Base-by-base conservation (phyloP, 2,888 invertebrate species). In the Nomada hirtipes region DNA sequence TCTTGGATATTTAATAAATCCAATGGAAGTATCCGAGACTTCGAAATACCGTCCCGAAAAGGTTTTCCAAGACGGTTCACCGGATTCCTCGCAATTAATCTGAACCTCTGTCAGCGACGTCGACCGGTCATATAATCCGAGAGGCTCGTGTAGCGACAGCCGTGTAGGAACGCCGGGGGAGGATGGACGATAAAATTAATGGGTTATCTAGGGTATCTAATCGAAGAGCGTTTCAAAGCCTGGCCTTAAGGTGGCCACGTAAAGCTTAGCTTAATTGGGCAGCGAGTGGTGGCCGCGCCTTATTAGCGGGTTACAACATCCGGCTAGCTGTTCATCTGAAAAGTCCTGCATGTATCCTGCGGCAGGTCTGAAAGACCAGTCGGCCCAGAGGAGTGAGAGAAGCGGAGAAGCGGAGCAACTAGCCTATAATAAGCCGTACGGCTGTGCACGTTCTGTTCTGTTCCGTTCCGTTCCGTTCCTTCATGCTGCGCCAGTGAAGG, bases 311-410 rank as follows among this genome's bases (percentile, higher is more conserved):
- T 93, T 92, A 88, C 90, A 91, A 91, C 90, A 89, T 89, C 92
- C 91, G 91, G 91, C 91, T 91, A 91, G 92, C 91, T 91, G 92
- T 92, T 93, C 92, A 92, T 92, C 92, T 91, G 91, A 92, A 92
- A 93, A 93, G 91, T 92, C 91, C 91, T 92, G 90, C 90, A 87
- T 86, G 86, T 92, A 92, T 93, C 93, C 92, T 92, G 91, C 90
- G 92, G 93, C 93, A 86, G 86, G 82, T 84, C 83, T 88, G 84
- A 85, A 79, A 88, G 87, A 84, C 86, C 87, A 88, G 86, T 86
- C 87, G 80, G 71, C 77, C 76, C 71, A 72, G 69, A 72, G 81
- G 83, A 74, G 79, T 76, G 64, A 73, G 52, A 68, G 74, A 67
- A 61, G 59, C 57, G 84, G 89, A 89, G 87, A 85, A 88, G 88